Evolutionary conservation across 2,888 invertebrate species (phyloP), one percentile per base, ranked within the genome.

Genomic region (Entomobrya multifasciata): DNA sequence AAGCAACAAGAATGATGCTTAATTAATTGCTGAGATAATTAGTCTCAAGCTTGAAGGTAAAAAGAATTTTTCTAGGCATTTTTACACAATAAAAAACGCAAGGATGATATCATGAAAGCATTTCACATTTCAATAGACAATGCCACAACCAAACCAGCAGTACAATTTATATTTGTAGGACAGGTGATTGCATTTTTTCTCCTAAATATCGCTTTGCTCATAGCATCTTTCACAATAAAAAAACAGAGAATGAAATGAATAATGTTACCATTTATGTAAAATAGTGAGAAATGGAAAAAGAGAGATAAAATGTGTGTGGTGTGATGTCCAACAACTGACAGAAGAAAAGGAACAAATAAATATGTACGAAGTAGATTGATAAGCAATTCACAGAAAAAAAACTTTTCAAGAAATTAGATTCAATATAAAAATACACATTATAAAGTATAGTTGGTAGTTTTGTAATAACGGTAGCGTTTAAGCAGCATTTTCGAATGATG

Each of bases 21-120:
- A 90, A 90, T 90, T 90, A 90, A 90, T 90, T 90, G 88, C 88
- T 78, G 87, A 82, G 89, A 89, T 90, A 90, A 90, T 90, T 90
- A 90, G 90, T 89, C 85, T 86, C 57, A 77, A 87, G 87, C 84
- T 87, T 57, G 81, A 62, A 83, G 85, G 83, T 88, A 86, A 67
- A 84, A 78, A 49, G 49, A 52, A 52, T 72, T 67, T 74, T 74
- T 52, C 76, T 76, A 41, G 44, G 57, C 36, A 49, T 77, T 84
- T n/a, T 84, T 84, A 84, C 83, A 84, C 83, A 84, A 84, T 84
- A 65, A 84, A 36, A n/a, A 47, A 79, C 67, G 30, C 76, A 41
- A 30, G 13, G 44, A 76, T 77, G 77, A 76, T 74, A 76, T 74
- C 62, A 74, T 30, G 52, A 74, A 36, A 30, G 13, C 22, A 36